A percentile compares a stretch with the other conserved stretches of the same genome.
Evolutionary conservation across 2,797 vertebrate species (phyloP).

Genomic region (Parauchenoglanis ngamensis): DNA sequence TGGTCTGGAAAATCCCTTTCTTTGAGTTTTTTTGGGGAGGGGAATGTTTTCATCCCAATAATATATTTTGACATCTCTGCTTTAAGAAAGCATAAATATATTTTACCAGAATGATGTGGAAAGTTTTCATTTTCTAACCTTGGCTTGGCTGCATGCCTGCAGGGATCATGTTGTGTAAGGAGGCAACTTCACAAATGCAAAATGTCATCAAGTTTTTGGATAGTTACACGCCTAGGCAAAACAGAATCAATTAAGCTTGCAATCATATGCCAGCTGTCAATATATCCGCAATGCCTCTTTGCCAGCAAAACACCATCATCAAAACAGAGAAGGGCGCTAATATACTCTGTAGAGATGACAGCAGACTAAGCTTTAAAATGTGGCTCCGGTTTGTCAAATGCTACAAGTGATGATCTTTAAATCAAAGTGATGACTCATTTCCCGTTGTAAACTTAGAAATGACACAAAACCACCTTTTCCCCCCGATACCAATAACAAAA

Average conservation of each 20-base stretch:
- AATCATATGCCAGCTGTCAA: neutral
- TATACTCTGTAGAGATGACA: neutral
- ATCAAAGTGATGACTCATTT: neutral
- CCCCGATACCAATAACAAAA: neutral
- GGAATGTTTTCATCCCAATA: neutral
- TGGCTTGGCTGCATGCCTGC: neutral
- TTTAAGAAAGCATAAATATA: neutral
- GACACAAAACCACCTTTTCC: neutral
- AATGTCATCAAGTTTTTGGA: neutral
- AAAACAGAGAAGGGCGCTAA: neutral
- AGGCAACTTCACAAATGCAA: neutral
- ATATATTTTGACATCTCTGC: neutral
- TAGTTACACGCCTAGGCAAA: no score
- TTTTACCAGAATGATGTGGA: neutral
- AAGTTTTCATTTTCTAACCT: constrained; percentile 10
- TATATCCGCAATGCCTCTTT: neutral
- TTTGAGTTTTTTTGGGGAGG: neutral
- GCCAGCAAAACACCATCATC: neutral
- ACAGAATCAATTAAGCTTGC: neutral
- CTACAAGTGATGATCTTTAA: neutral
- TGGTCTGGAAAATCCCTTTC: neutral
- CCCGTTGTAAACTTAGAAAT: neutral
- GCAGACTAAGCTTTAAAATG: neutral
- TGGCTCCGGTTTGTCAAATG: neutral
- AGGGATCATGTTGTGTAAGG: neutral